Base-by-base conservation (phyloP, 2,113 vertebrate genomes). In the Oriolus oriolus region DNA sequence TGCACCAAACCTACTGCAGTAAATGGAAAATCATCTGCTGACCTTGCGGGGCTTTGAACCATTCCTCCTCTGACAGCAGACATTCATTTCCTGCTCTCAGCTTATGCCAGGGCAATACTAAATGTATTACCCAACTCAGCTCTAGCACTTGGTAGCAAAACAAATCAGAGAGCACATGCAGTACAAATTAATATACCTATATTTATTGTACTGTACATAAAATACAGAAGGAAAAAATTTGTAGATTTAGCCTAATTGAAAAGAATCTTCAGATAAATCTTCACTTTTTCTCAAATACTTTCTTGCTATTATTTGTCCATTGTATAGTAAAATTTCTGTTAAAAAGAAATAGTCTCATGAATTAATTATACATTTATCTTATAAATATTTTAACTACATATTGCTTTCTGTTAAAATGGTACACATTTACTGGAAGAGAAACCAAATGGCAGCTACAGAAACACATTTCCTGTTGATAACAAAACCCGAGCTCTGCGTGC, bases 361-460 rank as follows among this genome's bases (percentile, higher is more conserved):
- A 89, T 91, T 84, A 74, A 77, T 94, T 81, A 73, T 73, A 76
- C 49, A 81, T 81, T 93, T 97, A 26, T 65, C 74, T 96, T 91
- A 91, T 94, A 97, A 93, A 94, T 97, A 96, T 95, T 97, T 90
- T 89, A 97, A 93, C 52, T 49, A 84, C 44, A 39, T 78, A 57
- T 41, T 97, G 42, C 66, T 97, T 95, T 96, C 75, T 90, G 78
- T 84, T 95, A 78, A 95, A 96, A 73, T 74, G 69, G 49, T 90
- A 95, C 54, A 61, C 65, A 92, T 95, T 97, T 97, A 92, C 83
- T 96, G 96, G 94, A 98, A 97, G 49, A 42, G 26, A 84, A 96
- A 94, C 75, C 54, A 80, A 96, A 96, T 47, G 73, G 52, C 75
- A 93, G 61, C 39, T 77, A 66, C 50, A 83, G 70, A 94, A 54